A percentile compares a stretch with the other conserved stretches of the same genome.
Evolutionary conservation across 2,888 invertebrate genomes (phyloP).

Genomic region (Atherix ibis): DNA sequence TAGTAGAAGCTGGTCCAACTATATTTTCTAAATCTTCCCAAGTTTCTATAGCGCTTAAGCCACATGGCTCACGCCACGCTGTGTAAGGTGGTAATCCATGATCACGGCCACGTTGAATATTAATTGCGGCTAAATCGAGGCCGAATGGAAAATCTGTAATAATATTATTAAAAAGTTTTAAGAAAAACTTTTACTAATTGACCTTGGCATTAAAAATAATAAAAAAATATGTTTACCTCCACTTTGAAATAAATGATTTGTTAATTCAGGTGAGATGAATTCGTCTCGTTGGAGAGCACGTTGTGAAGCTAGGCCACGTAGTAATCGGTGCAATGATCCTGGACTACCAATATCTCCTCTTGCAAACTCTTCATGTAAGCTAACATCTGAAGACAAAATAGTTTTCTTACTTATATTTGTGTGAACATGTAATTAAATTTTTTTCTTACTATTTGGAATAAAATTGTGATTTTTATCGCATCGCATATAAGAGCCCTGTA

Average conservation of each 20-base stretch:
- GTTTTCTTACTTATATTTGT: not conserved
- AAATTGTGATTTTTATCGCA: slow-evolving; percentile 53
- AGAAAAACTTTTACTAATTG: not conserved
- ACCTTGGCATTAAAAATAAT: not conserved
- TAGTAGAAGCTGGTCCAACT: slow-evolving; percentile 46
- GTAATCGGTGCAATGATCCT: slow-evolving; percentile 62
- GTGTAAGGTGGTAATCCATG: slow-evolving; percentile 73
- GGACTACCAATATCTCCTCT: slow-evolving; percentile 59
- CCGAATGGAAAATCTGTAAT: slow-evolving; percentile 47
- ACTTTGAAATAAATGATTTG: slow-evolving; percentile 70
- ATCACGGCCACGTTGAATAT: slow-evolving; percentile 74
- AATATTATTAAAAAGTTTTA: not conserved
- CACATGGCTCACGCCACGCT: slow-evolving; percentile 65
- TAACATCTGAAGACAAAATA: slow-evolving; percentile 47
- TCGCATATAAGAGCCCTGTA: slow-evolving; percentile 60
- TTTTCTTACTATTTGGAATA: slow-evolving; percentile 49
- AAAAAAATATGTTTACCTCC: slow-evolving; percentile 22
- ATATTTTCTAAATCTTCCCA: slow-evolving; percentile 57
- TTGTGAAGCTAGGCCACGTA: slow-evolving; percentile 63
- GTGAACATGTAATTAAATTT: not conserved
- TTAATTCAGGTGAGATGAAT: slow-evolving; percentile 63
- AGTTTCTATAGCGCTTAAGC: slow-evolving; percentile 43
- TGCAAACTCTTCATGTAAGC: slow-evolving; percentile 61
- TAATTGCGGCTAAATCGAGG: slow-evolving; percentile 75
- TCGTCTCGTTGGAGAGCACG: slow-evolving; percentile 65